Evolutionary conservation across 2,888 invertebrate genomes (phyloP).

Genomic region (Tachystola acroxantha): DNA sequence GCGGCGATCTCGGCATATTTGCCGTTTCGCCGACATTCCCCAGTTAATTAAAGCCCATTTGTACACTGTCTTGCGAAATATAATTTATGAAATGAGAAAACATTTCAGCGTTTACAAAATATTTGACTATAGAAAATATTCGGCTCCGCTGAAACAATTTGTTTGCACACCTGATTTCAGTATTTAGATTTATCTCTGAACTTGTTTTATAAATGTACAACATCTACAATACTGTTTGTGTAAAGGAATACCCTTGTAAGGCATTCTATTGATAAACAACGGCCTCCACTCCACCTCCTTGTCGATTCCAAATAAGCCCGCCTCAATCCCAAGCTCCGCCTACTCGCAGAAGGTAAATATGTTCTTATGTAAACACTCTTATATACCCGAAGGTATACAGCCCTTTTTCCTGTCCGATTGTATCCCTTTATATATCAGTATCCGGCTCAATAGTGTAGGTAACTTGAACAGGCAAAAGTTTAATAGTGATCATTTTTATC

Average conservation of each 20-base stretch:
- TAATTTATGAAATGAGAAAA: conserved; percentile 65
- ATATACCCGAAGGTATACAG: conserved; percentile 48
- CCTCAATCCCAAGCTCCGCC: conserved; percentile 71
- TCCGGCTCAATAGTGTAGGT: neutral
- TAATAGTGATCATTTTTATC: neutral
- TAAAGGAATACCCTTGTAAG: conserved; percentile 2
- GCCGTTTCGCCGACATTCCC: conserved; percentile 67
- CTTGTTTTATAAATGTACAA: no score
- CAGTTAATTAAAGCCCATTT: conserved; percentile 75
- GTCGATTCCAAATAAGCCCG: conserved; percentile 74
- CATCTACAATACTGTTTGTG: neutral
- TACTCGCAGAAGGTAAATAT: conserved; percentile 67
- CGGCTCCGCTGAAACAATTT: conserved; percentile 18
- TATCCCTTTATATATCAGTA: conserved; percentile 1
- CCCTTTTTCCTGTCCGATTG: conserved; percentile 30
- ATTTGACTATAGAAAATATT: conserved; percentile 38
- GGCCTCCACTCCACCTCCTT: conserved; percentile 67
- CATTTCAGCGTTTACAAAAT: conserved; percentile 44
- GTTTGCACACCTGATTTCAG: conserved; percentile 13
- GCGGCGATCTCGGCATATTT: conserved; percentile 57
- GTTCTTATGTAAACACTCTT: conserved; percentile 59
- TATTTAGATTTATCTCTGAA: neutral
- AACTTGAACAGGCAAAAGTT: neutral
- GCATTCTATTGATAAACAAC: conserved; percentile 58
- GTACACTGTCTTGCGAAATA: conserved; percentile 68